Conservation (phyloP, 2,113 vertebrate species). For the Cololabis saira region DNA sequence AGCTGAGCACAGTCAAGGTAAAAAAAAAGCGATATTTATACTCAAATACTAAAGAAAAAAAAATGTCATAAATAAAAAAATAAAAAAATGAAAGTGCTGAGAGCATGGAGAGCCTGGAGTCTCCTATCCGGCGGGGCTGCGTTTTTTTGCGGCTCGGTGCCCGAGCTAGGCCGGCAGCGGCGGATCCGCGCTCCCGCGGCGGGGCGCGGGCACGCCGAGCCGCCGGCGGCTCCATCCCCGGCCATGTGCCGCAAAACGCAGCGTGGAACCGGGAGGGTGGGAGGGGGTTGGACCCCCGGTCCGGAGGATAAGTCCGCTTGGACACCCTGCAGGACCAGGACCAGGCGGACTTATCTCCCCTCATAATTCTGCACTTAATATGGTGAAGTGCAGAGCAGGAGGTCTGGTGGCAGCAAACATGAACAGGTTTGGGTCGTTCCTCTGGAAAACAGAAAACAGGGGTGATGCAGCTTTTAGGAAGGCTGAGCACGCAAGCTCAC, state of each 20-base stretch:
- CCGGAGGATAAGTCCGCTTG: no score
- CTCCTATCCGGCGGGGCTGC: conserved; percentile 43
- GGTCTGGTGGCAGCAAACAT: conserved; percentile 11
- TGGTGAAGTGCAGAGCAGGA: conserved; percentile 37
- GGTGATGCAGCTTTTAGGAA: conserved; percentile 53
- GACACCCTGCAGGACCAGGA: no score
- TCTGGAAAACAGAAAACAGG: not conserved
- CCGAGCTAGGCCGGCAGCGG: conserved; percentile 56
- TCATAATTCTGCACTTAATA: conserved; percentile 3
- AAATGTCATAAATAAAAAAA: not conserved
- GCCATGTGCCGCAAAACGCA: no score
- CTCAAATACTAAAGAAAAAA: not conserved
- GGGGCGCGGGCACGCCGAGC: conserved; percentile 9
- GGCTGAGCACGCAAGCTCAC: conserved; percentile 62
- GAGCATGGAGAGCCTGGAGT: conserved; percentile 31
- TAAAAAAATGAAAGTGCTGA: conserved; percentile 23
- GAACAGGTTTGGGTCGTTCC: conserved; percentile 44
- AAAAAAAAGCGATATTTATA: conserved; percentile 49
- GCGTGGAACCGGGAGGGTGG: no score
- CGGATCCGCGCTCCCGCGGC: conserved; percentile 64
- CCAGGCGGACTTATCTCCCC: no score
- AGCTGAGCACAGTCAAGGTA: conserved; percentile 75
- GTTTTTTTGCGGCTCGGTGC: not conserved
- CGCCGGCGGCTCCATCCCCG: no score
- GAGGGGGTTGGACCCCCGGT: no score